Percentiles rank a stretch among this genome's conserved stretches.
These are phyloP conservation scores for Masticophis lateralis DNA, from an alignment of 2,797 vertebrate genomes.

Conservation along the genomic window DNA sequence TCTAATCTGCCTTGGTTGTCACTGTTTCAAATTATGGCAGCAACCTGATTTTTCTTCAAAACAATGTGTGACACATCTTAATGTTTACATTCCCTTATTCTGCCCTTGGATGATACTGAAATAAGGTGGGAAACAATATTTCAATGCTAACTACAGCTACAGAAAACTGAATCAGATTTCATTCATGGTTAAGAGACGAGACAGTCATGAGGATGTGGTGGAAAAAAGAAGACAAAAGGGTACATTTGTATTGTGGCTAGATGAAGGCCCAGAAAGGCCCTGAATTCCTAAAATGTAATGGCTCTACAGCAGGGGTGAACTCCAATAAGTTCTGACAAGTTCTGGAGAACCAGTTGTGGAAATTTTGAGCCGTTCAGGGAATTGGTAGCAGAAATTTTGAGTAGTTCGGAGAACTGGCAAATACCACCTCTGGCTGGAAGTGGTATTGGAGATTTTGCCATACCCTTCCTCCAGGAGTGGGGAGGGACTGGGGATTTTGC, in stretches of 20 bases:
- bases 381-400: too few relatives aligned
- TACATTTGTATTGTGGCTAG: background rate
- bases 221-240: background rate
- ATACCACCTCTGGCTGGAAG: too few relatives aligned
- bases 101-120: background rate
- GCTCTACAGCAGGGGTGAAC: background rate
- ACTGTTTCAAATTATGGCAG: background rate
- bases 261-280: background rate
- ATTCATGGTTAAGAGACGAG: background rate
- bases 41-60: background rate
- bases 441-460: too few relatives aligned
- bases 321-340: too few relatives aligned
- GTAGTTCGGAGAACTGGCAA: too few relatives aligned
- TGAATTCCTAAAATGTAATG: background rate
- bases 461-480: too few relatives aligned
- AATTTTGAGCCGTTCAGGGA: too few relatives aligned
- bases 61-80: background rate
- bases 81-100: background rate
- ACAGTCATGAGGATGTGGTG: background rate
- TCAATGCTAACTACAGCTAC: background rate
- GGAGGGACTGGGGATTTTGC: too few relatives aligned
- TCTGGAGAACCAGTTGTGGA: too few relatives aligned
- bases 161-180: background rate
- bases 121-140: background rate
- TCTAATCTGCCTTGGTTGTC: background rate